Conservation (phyloP, 2,113 vertebrate species). For the Capreolus pygargus region DNA sequence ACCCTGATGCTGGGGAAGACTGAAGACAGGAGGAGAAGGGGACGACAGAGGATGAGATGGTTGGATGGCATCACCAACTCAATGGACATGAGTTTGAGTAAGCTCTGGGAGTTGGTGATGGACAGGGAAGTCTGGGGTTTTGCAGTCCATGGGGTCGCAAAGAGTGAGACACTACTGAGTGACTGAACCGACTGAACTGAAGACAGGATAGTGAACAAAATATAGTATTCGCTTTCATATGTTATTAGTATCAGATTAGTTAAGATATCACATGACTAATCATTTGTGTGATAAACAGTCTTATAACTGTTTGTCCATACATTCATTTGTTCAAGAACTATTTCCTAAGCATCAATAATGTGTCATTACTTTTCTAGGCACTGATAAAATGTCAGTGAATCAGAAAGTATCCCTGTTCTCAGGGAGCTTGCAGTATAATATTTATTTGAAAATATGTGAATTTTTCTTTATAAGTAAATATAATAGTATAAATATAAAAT, state of each 20-base stretch:
- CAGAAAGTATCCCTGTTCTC: neutral
- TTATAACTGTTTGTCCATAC: neutral
- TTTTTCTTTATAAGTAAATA: neutral
- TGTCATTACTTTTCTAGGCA: neutral
- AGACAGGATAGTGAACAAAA: neutral
- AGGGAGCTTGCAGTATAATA: neutral
- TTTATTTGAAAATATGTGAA: neutral
- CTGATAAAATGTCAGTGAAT: neutral
- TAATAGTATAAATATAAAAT: neutral
- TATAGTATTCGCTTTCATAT: neutral
- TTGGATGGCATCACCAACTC: neutral
- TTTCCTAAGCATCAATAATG: neutral
- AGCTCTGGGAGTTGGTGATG: neutral
- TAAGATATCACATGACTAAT: neutral
- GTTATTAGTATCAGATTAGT: neutral
- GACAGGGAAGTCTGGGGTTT: neutral
- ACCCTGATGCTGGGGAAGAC: neutral
- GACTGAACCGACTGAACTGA: neutral
- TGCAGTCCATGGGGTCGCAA: neutral
- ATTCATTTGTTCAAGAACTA: neutral
- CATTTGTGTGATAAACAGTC: neutral
- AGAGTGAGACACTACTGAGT: neutral
- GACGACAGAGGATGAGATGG: neutral
- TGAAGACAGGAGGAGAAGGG: neutral
- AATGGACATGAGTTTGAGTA: neutral